Conservation (phyloP, 2,888 invertebrate species). For the Cyclophora punctaria region DNA sequence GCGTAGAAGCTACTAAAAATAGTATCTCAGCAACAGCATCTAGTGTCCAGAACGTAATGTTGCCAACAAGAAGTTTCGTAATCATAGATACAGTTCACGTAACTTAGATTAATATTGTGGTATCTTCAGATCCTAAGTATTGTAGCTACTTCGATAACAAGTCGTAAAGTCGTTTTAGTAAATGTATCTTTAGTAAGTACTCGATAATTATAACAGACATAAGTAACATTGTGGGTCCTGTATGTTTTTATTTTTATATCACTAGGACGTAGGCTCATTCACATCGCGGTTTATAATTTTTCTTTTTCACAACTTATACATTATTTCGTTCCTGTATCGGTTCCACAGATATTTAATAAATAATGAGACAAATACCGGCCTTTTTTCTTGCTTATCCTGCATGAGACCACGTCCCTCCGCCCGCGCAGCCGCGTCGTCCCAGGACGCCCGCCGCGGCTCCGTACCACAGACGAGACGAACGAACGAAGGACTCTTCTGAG, state of each 20-base stretch:
- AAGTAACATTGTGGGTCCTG: conserved; percentile 24
- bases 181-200: conserved; percentile 33
- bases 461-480: neutral
- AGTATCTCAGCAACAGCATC: conserved; percentile 25
- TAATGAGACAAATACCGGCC: conserved; percentile 60
- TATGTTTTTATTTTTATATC: conserved; percentile 70
- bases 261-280: conserved; percentile 39
- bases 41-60: conserved; percentile 18
- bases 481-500: conserved; percentile 4
- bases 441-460: neutral
- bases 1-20: conserved; percentile 20
- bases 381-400: conserved; percentile 71
- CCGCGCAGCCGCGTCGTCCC: neutral
- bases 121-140: conserved; percentile 25
- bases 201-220: conserved; percentile 16
- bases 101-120: conserved; percentile 19
- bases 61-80: conserved; percentile 8
- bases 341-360: conserved; percentile 66
- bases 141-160: conserved; percentile 22
- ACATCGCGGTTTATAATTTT: conserved; percentile 34
- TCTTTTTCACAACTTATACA: conserved; percentile 31
- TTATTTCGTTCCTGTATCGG: conserved; percentile 53
- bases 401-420: conserved; percentile 48
- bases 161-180: conserved; percentile 18
- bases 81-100: conserved; percentile 13